These are phyloP conservation scores for Drosophila nebulosa DNA, from an alignment of 1,140 invertebrate species.

Conservation along the genomic window DNA sequence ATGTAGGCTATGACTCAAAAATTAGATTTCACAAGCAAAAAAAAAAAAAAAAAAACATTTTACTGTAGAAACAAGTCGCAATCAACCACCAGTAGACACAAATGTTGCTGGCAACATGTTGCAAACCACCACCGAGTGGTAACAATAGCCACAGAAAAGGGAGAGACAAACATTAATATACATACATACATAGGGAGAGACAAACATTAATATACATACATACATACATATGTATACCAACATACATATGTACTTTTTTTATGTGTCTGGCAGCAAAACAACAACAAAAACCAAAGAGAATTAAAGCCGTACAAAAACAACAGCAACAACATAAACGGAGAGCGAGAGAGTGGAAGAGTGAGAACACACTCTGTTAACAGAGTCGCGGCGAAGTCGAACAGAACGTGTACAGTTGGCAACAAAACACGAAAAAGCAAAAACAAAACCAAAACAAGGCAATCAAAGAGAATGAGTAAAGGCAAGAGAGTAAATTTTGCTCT, in stretches of 20 bases:
- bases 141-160: neutral
- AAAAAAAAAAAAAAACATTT: neutral
- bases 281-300: slow-evolving; percentile 39
- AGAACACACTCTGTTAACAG: slow-evolving; percentile 37
- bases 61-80: neutral
- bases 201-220: no score
- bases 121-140: slow-evolving; percentile 5
- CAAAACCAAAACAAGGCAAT: slow-evolving; percentile 16
- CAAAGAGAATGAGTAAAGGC: neutral
- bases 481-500: slow-evolving; percentile 16
- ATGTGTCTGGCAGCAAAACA: slow-evolving; percentile 8
- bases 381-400: slow-evolving; percentile 42
- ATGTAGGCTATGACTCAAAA: slow-evolving; percentile 23
- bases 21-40: slow-evolving; percentile 17
- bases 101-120: slow-evolving; percentile 41
- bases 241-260: neutral
- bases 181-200: neutral
- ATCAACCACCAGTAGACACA: slow-evolving; percentile 14
- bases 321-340: slow-evolving; percentile 7
- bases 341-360: slow-evolving; percentile 12
- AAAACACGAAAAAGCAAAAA: slow-evolving; percentile 61
- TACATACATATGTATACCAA: neutral
- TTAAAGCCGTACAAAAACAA: slow-evolving; percentile 64
- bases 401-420: slow-evolving; percentile 72
- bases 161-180: slow-evolving; percentile 4